These are phyloP conservation scores for Myrmophylax atrothorax DNA, from an alignment of 2,113 vertebrate species.

Conservation along the genomic window DNA sequence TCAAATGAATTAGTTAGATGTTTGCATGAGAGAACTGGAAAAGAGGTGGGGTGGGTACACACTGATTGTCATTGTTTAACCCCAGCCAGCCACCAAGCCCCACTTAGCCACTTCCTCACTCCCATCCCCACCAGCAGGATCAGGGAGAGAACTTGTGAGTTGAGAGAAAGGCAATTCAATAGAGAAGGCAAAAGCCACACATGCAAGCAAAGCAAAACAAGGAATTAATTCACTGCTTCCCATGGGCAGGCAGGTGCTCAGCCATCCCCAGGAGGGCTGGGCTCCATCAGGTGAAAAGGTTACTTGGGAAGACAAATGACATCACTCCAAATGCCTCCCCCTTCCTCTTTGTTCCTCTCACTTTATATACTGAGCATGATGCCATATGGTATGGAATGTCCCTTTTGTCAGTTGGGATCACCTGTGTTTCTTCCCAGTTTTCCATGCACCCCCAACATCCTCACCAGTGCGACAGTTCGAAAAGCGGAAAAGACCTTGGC, in stretches of 20 bases:
- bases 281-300: background rate
- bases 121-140: accelerated
- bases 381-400: background rate
- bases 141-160: accelerated
- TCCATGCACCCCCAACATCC: background rate
- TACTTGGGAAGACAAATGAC: background rate
- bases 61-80: background rate
- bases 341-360: background rate
- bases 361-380: background rate
- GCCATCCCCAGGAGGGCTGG: background rate
- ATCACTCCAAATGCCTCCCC: background rate
- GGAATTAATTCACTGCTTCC: background rate
- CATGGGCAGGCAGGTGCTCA: background rate
- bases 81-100: background rate
- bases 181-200: background rate
- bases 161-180: background rate
- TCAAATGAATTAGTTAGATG: background rate
- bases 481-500: background rate
- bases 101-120: background rate
- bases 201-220: background rate
- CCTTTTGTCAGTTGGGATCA: background rate
- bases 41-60: background rate
- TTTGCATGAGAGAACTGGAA: background rate
- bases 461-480: accelerated
- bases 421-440: background rate